Conservation (phyloP, 1,140 invertebrate species). For the Magallana angulata region DNA sequence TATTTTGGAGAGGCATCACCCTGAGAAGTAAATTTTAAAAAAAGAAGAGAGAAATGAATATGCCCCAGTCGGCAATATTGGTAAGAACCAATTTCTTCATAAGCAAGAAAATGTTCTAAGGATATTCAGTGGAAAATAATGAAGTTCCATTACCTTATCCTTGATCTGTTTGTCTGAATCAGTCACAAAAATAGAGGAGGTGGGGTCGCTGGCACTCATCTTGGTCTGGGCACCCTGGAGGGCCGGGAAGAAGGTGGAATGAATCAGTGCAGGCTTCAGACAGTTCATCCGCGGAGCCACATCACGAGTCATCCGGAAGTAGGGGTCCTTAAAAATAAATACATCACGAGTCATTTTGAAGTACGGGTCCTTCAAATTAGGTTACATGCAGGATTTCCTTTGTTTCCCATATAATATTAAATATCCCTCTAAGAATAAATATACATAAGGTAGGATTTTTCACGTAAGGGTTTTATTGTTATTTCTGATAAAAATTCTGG, state of each 20-base stretch:
- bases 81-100: too few species aligned
- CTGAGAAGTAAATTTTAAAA: too few species aligned
- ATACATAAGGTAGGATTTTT: too few species aligned
- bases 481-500: too few species aligned
- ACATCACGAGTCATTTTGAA: conserved; percentile 99
- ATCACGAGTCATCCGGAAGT: conserved; percentile 99
- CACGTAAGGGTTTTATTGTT: too few species aligned
- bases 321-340: conserved; percentile 87
- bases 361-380: conserved; percentile 46
- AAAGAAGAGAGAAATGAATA: too few species aligned
- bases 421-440: too few species aligned
- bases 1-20: too few species aligned
- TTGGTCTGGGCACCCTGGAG: conserved; percentile 97
- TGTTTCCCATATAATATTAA: too few species aligned
- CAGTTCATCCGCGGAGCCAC: conserved; percentile 93
- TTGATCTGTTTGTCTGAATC: conserved; percentile 98
- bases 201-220: conserved; percentile 97
- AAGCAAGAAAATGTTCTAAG: too few species aligned
- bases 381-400: not conserved
- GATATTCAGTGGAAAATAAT: too few species aligned
- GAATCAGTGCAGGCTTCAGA: conserved; percentile 95
- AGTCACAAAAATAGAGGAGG: conserved; percentile 95
- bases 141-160: conserved; percentile 86
- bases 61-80: too few species aligned
- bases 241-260: conserved; percentile 97